Base-by-base conservation (phyloP, 2,888 invertebrate genomes). In the Noctua janthe region DNA sequence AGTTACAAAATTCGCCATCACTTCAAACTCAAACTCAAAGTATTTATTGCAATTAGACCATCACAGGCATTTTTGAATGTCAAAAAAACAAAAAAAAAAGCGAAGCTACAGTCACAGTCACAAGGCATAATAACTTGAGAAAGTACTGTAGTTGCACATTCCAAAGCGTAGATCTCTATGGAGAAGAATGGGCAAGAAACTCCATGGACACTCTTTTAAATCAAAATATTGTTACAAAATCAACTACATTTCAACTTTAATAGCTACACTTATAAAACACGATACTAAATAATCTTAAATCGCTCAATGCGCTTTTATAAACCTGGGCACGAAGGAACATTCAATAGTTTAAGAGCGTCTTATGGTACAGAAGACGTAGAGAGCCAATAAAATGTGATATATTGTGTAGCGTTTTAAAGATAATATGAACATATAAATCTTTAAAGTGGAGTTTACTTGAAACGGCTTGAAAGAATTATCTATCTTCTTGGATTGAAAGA, bases 341-440 rank as follows among this genome's bases (percentile, higher is more conserved):
- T 71, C 49, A 71, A 67, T 71, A 56, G 29, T n/a, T 23, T 29
- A 54, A 70, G 10, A 66, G 70, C 20, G 4, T 7, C 47, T 67
- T 81, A 71, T 59, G 66, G 54, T 71, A n/a, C 70, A 17, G 35
- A 3, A 49, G 76, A 76, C 49, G 11, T 43, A 56, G 10, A 81
- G 51, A 82, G 64, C 66, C 66, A 66, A 76, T 81, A 81, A 67
- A 82, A 71, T 35, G n/a, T 59, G 35, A 82, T 51, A 59, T 71
- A 54, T 54, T 54, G 66, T 82, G 51, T 67, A n/a, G 56, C 66
- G 71, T 66, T 77, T 49, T 59, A 71, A 56, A 77, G 49, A 82
- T 82, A 15, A 51, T 51, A 49, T 15, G 15, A 15, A 20, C 23
- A 20, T 39, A 47, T 81, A 76, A 35, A 76, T 76, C 39, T 71